A percentile compares a stretch with the other conserved stretches of the same genome.
Evolutionary conservation across 2,113 vertebrate species (phyloP).

Genomic region (Alethe diademata): DNA sequence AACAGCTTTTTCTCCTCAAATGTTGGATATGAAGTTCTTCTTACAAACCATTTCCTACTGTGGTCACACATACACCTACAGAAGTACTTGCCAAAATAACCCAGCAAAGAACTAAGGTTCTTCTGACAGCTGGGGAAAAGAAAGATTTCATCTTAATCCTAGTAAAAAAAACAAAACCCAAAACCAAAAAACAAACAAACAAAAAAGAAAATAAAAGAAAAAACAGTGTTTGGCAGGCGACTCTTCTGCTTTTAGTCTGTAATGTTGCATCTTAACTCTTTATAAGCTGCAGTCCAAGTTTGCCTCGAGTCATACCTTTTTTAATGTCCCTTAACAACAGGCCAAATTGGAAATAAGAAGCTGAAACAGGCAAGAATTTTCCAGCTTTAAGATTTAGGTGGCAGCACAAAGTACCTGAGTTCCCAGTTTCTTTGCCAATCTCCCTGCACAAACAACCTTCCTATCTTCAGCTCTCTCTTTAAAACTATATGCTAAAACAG

Average conservation of each 20-base stretch:
- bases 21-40: slow-evolving; percentile 17
- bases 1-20: slow-evolving; percentile 39
- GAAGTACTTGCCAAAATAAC: not conserved
- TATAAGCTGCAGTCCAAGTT: not conserved
- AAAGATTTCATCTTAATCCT: not conserved
- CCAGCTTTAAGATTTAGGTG: not conserved
- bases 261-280: not conserved
- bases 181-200: not conserved
- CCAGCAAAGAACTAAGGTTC: not conserved
- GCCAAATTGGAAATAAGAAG: not conserved
- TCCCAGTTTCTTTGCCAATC: not conserved
- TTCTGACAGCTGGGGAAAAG: not conserved
- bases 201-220: not conserved
- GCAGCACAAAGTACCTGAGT: not conserved
- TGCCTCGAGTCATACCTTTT: not conserved
- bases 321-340: not conserved
- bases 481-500: not conserved
- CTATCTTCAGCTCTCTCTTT: not conserved
- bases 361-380: not conserved
- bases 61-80: not conserved
- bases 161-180: not conserved
- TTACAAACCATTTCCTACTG: not conserved
- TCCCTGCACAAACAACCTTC: not conserved
- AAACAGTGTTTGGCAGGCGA: not conserved
- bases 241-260: not conserved